A percentile compares a stretch with the other conserved stretches of the same genome.
Evolutionary conservation across 2,888 invertebrate species (phyloP).

Genomic region (Metopia argyrocephala): DNA sequence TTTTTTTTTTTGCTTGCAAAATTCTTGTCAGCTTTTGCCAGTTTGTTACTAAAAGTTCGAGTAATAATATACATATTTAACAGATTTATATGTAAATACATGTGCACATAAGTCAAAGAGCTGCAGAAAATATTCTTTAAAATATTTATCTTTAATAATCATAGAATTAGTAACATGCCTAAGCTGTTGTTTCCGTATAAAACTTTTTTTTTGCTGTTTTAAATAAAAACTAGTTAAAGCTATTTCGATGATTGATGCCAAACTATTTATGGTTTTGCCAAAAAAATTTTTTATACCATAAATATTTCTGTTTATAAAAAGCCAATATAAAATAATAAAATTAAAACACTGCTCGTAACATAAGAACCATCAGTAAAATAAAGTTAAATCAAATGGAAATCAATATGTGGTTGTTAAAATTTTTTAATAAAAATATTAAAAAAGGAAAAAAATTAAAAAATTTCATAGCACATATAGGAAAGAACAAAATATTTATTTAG

Average conservation of each 20-base stretch:
- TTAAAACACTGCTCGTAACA: not conserved
- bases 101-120: no score
- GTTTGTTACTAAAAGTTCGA: no score
- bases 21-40: no score
- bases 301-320: conserved; percentile 56
- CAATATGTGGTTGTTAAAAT: conserved; percentile 54
- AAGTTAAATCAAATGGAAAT: conserved; percentile 61
- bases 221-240: no score
- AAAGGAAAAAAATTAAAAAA: conserved; percentile 19
- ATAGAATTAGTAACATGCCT: no score
- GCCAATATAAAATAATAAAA: conserved; percentile 22
- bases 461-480: conserved; percentile 29
- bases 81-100: no score
- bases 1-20: no score
- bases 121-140: no score
- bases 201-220: no score
- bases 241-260: not conserved
- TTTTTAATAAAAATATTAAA: not conserved
- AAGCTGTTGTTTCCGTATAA: no score
- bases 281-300: conserved; percentile 34
- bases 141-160: no score
- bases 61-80: no score
- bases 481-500: not conserved
- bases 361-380: conserved; percentile 24
- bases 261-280: conserved; percentile 18